Percentiles rank a stretch among this genome's conserved stretches.
phyloP scores from a whole-genome alignment of 2,113 vertebrate species.

The Ascaphus truei region DNA sequence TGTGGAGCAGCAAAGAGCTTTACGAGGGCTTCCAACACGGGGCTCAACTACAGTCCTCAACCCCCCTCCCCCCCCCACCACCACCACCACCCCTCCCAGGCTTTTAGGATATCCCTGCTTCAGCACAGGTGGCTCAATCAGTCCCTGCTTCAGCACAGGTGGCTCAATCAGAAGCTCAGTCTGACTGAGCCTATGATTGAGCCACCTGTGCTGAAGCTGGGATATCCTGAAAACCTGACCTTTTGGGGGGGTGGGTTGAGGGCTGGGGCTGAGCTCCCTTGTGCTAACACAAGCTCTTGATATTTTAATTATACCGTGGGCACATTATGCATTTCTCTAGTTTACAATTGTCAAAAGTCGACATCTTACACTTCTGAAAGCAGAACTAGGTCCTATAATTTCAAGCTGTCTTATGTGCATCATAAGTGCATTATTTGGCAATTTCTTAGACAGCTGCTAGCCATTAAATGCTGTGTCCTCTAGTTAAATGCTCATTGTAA shows the following conservation, averaged over 20 bases:
- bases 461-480: slow-evolving; percentile 38
- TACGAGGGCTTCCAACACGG: background rate
- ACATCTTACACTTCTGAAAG: slow-evolving; percentile 15
- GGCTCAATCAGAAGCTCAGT: no score
- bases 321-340: slow-evolving; percentile 1
- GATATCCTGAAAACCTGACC: no score
- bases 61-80: no score
- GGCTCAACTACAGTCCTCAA: no score
- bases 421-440: slow-evolving; percentile 38
- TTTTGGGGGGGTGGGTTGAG: no score
- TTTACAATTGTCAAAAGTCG: slow-evolving; percentile 22
- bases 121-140: no score
- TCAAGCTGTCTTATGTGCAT: slow-evolving; percentile 36
- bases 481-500: slow-evolving; percentile 39
- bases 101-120: no score
- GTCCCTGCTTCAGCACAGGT: no score
- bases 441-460: slow-evolving; percentile 38
- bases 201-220: no score
- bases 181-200: no score
- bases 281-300: slow-evolving; percentile 19
- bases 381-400: slow-evolving; percentile 36
- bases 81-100: no score
- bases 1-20: background rate
- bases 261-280: no score
- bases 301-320: slow-evolving; percentile 35